These are phyloP conservation scores for Agriopis aurantiaria DNA, from an alignment of 2,888 invertebrate genomes.

Conservation along the genomic window DNA sequence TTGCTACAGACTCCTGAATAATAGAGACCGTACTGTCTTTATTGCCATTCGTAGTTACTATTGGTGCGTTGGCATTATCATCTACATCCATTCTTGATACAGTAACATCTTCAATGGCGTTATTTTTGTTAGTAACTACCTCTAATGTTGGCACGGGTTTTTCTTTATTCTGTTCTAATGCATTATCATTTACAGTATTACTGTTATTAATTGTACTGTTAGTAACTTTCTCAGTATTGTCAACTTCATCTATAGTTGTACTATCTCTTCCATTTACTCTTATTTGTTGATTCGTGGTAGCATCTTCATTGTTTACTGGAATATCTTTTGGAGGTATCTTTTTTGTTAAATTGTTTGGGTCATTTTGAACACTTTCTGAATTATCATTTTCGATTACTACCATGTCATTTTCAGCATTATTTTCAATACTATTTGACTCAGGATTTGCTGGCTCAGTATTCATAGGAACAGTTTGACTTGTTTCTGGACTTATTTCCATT, in stretches of 20 bases:
- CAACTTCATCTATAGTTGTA: not conserved
- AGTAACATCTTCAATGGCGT: not conserved
- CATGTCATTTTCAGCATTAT: slow-evolving; percentile 8
- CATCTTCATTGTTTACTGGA: not conserved
- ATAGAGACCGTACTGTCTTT: not conserved
- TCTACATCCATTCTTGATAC: slow-evolving; percentile 7
- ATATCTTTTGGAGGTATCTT: not conserved
- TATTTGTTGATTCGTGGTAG: not conserved
- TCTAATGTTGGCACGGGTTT: not conserved
- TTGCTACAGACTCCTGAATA: not conserved
- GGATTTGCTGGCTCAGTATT: not conserved
- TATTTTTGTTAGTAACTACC: not conserved
- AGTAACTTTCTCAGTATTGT: not conserved
- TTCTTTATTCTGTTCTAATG: not conserved
- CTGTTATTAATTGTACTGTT: not conserved
- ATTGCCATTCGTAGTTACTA: not conserved
- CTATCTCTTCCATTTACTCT: not conserved
- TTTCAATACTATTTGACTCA: not conserved
- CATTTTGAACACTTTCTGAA: slow-evolving; percentile 1
- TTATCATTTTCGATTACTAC: not conserved
- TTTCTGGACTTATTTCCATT: not conserved
- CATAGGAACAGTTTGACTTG: not conserved
- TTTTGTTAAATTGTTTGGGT: slow-evolving; percentile 14
- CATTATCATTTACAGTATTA: not conserved
- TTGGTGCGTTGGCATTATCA: slow-evolving; percentile 3